Base-by-base conservation (phyloP, 2,113 vertebrate genomes). In the Elaphurus davidianus region DNA sequence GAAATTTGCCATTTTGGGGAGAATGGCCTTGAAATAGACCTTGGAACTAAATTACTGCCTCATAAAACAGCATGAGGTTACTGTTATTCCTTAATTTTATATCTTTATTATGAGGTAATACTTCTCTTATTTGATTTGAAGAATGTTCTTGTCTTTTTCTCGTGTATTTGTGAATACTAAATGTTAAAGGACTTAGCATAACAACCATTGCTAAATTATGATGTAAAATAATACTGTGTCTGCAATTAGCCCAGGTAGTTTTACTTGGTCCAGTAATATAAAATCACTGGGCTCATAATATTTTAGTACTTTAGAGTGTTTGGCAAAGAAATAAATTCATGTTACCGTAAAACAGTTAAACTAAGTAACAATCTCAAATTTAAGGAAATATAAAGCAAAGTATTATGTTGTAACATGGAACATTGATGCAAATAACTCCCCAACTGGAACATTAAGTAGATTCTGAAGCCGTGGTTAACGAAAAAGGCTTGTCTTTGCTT, bases 31-130 rank as follows among this genome's bases (percentile, higher is more conserved):
- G 55, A 86, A 79, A 83, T 45, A 87, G 71, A 92, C n/a, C 78
- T 33, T 89, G 79, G 62, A 91, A 81, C 81, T 55, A 55, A 94
- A 95, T 95, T 98, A 96, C 84, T 90, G 76, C 98, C 97, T 98
- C 97, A 98, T 99, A 98, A 99, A 99, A 98, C 98, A 98, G 97
- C 98, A 98, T 78, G 98, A 98, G 91, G 97, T 99, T 99, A 98
- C 97, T 98, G 98, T 99, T 99, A 98, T 98, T 98, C 98, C 98
- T 98, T 99, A 99, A 98, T 99, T 99, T 99, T 99, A 98, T 98
- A 98, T 98, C 98, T 98, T 99, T 98, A 98, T 98, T 98, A 98
- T 98, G 96, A 98, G 96, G 96, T 98, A 98, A 98, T 98, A 96
- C 95, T 98, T 97, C 97, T 98, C 97, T 98, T 98, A 98, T 97